Evolutionary conservation across 2,888 invertebrate species (phyloP).

Genomic region (Erpobdella octoculata): DNA sequence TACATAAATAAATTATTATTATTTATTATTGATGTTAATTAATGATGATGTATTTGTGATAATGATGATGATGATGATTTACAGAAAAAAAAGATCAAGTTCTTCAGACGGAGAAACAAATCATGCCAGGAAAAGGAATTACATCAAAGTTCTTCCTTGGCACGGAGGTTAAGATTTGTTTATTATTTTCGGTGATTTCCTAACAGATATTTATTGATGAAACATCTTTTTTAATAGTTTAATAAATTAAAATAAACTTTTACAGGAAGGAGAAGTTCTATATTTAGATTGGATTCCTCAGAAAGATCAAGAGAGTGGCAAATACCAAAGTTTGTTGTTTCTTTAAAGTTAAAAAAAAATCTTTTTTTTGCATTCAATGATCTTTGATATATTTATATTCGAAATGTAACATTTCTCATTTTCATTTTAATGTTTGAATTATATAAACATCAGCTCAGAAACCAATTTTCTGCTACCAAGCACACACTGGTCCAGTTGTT

Average conservation of each 20-base stretch:
- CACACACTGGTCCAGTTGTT: slow-evolving; percentile 49
- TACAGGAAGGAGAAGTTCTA: slow-evolving; percentile 52
- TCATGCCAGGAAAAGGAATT: background rate
- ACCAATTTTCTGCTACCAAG: slow-evolving; percentile 48
- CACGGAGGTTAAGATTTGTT: slow-evolving; percentile 46
- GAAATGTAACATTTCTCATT: too few relatives aligned
- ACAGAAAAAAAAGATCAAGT: too few relatives aligned
- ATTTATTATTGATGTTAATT: too few relatives aligned
- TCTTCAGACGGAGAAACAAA: too few relatives aligned
- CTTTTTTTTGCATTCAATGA: too few relatives aligned
- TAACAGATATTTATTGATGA: background rate
- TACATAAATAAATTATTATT: too few relatives aligned
- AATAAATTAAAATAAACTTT: too few relatives aligned
- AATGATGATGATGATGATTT: too few relatives aligned
- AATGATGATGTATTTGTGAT: too few relatives aligned
- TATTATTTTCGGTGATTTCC: background rate
- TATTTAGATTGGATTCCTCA: slow-evolving; percentile 54
- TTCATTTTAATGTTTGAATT: background rate
- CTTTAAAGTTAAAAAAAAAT: too few relatives aligned
- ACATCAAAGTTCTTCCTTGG: slow-evolving; percentile 45
- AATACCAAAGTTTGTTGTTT: slow-evolving; percentile 52
- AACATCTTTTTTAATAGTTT: too few relatives aligned
- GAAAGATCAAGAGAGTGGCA: slow-evolving; percentile 52
- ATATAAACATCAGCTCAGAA: slow-evolving; percentile 44
- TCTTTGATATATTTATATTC: too few relatives aligned